Base-by-base conservation (phyloP, 1,140 invertebrate genomes). In the Leptinotarsa lineolata region DNA sequence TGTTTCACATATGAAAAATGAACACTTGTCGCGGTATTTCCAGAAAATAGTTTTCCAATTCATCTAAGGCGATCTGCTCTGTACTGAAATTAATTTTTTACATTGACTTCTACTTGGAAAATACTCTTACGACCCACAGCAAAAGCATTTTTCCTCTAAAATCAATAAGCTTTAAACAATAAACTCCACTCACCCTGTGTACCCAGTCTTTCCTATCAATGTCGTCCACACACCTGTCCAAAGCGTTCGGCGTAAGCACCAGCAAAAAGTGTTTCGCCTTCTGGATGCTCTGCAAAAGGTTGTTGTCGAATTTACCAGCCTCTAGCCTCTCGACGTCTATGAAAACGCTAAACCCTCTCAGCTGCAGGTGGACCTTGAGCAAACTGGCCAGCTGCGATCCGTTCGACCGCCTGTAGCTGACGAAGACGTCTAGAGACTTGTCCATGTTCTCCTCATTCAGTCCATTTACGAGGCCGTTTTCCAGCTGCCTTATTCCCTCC, bases 281-380 rank as follows among this genome's bases (percentile, higher is more conserved):
- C 79, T 93, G 91, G 83, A 99, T 99, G 85, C 97, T 98, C 84
- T 98, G 95, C 48, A 99, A 87, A 12, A 99, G 86, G 84, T 97
- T 98, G 81, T 98, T 98, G 85, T 99, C 97, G 85, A 99, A 99
- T 86, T 99, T 99, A 21, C 97, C 97, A 24, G 97, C 97, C 85
- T 98, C 95, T 58, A 98, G 85, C 77, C 95, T 88, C 82, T 98
- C 96, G 48, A 98, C 96, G 81, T 98, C 96, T 73, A 98, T 97
- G 84, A 98, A 98, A 2, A 98, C 96, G 15, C 93, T 92, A 83
- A 97, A 97, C 2, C 97, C 96, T 81, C 96, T 87, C 46, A 99
- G 85, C 85, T 99, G 95, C 24, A 99, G 88, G 83, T 99, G 97
- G 13, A 99, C 98, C 85, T 95, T 95, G 63, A 96, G 86, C 74